Evolutionary conservation across 2,797 vertebrate genomes (phyloP).

Genomic region (Xerus rutilus): DNA sequence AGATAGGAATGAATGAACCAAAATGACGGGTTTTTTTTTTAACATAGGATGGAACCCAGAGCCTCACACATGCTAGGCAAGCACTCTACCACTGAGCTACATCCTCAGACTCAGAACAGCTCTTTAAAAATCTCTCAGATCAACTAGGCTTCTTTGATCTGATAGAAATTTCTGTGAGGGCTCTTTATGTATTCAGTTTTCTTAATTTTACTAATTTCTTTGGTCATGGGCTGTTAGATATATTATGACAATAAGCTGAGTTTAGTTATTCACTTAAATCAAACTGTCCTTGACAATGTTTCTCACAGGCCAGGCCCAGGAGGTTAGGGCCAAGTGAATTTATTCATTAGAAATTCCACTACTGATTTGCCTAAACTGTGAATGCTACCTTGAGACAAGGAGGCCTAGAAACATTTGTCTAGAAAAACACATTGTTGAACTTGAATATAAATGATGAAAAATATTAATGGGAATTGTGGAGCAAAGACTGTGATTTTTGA

Average conservation of each 20-base stretch:
- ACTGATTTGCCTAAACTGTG: conserved; percentile 65
- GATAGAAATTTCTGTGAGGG: neutral
- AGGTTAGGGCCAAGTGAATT: neutral
- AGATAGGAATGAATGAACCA: neutral
- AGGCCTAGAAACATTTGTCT: conserved; percentile 69
- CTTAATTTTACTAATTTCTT: conserved; percentile 28
- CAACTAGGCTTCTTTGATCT: neutral
- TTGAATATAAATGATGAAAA: conserved; percentile 72
- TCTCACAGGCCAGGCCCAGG: neutral
- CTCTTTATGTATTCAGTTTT: conserved; percentile 33
- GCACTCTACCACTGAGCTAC: neutral
- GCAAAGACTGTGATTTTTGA: conserved; percentile 59
- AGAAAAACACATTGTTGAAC: conserved; percentile 78
- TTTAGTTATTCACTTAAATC: neutral
- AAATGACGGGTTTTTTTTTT: neutral
- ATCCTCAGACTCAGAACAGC: neutral
- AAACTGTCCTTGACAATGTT: neutral
- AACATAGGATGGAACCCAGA: neutral
- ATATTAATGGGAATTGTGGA: conserved; percentile 64
- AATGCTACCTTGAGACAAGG: conserved; percentile 52
- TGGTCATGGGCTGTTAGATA: neutral
- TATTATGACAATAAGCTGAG: neutral
- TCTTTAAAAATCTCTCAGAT: neutral
- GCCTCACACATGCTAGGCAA: neutral
- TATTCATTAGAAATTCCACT: neutral